phyloP scores from a whole-genome alignment of 2,797 vertebrate genomes.

The Sphenopsis melanotis region DNA sequence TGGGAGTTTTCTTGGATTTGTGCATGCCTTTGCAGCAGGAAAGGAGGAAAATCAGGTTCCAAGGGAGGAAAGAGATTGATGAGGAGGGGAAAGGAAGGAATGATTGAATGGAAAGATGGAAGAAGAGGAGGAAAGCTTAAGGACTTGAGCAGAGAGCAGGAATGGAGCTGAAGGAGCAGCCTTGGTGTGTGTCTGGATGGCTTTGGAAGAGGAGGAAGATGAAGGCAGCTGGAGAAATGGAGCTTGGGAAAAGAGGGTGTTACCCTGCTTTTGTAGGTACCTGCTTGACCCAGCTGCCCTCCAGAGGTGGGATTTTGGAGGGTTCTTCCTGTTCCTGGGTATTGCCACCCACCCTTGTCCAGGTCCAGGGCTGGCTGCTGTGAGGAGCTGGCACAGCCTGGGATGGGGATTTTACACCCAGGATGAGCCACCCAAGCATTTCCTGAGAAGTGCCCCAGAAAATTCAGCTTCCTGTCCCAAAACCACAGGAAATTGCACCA shows the following conservation, averaged over 20 bases:
- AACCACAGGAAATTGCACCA: neutral
- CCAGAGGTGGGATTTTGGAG: neutral
- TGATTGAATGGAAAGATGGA: neutral
- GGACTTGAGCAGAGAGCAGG: neutral
- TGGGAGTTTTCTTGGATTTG: neutral
- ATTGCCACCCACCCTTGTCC: neutral
- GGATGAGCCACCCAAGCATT: neutral
- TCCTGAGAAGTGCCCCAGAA: neutral
- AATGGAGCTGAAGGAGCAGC: neutral
- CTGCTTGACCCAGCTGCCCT: neutral
- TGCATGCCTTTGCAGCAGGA: neutral
- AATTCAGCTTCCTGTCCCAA: neutral
- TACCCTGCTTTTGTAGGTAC: neutral
- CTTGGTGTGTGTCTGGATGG: neutral
- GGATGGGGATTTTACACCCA: neutral
- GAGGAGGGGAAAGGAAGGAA: neutral
- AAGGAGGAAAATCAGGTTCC: neutral
- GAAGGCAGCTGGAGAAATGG: neutral
- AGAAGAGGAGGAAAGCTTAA: neutral
- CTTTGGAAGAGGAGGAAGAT: neutral
- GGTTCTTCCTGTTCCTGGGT: neutral
- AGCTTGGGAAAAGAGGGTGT: fast-evolving
- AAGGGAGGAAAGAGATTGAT: neutral
- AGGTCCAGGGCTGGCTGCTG: neutral
- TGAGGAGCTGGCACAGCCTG: neutral